Base-by-base conservation (phyloP, 2,113 vertebrate genomes). In the Coryphaenoides rupestris region DNA sequence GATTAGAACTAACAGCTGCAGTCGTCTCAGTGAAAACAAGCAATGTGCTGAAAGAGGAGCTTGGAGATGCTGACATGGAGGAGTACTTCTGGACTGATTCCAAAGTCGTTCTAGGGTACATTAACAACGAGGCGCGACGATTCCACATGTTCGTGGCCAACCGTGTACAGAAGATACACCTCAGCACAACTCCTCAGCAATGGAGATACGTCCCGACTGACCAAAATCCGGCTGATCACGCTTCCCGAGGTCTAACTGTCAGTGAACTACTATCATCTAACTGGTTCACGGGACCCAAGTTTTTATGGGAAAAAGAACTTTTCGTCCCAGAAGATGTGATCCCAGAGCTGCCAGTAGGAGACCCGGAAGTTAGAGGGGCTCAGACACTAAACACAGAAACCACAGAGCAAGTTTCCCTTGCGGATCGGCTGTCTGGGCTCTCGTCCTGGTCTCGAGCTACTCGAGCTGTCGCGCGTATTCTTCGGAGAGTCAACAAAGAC, bases 21-120 rank as follows among this genome's bases (percentile, higher is more conserved):
- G 45, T 62, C 17, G 63, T 70, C 14, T 69, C 62, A 4, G 62
- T 58, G 1, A 74, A 60, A n/a, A 47, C 56, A 12, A 74, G 66
- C 21, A 59, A 46, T 16, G 19, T 62, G n/a, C 58, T 75, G 2
- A 75, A 75, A 5, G 59, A 49, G n/a, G 52, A 54, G 12, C 4
- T 54, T 9, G 52, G 16, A n/a, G 4, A 19, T 19, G n/a, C 16
- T n/a, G n/a, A 54, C n/a, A n/a, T 19, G 17, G 52, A 54, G 3
- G 16, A 54, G 52, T 19, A 19, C 16, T 54, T 54, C n/a, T 54
- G n/a, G 52, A 54, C 46, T 3, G 46, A 49, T 13, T 49, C 2
- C 14, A 49, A 49, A 14, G 46, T 49, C 9, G 16, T 17, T 13
- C 13, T 49, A 13, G 46, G 13, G 14, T 49, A 49, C 13, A 49